Evolutionary conservation across 2,113 vertebrate species (phyloP), one percentile per base, ranked within the genome.

Genomic region (Corythornis vintsioides): DNA sequence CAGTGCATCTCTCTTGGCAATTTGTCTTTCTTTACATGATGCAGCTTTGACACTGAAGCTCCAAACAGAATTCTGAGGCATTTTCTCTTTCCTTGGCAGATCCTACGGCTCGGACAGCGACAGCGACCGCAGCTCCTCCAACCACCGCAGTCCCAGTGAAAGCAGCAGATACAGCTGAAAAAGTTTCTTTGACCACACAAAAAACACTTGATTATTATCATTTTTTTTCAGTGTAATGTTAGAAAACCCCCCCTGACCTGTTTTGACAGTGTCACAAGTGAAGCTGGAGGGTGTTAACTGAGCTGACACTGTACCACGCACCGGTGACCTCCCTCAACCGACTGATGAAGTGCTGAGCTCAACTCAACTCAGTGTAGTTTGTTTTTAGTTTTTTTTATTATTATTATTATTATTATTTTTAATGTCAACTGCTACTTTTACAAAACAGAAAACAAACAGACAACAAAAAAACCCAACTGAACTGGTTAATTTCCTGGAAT

Each of bases 121-220:
- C 86, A 98, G 98, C 13, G 98, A 98, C 25, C 98, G 98, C 96
- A 99, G 99, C 83, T 98, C 98, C 28, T 99, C 98, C 31, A 98
- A 98, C 90, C 97, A 93, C 50, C 97, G 99, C 42, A 99, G 99
- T 80, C 98, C 97, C 97, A 99, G 99, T 33, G 98, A 97, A 93
- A 99, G 99, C 98, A 99, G 98, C 92, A 97, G 98, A 93, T 98
- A 99, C 50, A 99, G 98, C 93, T 99, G 97, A 99, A 91, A 77
- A 33, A 0, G 0, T 40, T 43, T 28, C 43, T 53, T 61, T 50
- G 79, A 85, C 10, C 24, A 87, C 63, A 84, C 31, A 60, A 90
- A 69, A 65, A 73, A 6, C 61, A 59, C 50, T 63, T 61, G 35
- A 67, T 50, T 13, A 24, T 48, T 21, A 48, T 11, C 19, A 47